Evolutionary conservation across 2,888 invertebrate species (phyloP).

Genomic region (Mythimna lalbum): DNA sequence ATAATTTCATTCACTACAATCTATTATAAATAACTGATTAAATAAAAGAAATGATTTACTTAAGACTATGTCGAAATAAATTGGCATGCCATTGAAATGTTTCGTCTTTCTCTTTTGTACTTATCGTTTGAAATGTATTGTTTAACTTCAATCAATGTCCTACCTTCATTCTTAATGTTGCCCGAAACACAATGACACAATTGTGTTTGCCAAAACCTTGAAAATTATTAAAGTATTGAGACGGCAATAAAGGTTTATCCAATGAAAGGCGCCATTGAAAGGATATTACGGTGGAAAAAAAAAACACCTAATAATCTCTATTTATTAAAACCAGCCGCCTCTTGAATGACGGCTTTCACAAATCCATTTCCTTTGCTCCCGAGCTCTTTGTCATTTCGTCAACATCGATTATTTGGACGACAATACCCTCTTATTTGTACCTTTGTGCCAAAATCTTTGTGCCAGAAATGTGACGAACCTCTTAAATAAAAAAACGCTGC

Average conservation of each 20-base stretch:
- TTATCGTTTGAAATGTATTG: not conserved
- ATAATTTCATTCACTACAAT: constrained; percentile 48
- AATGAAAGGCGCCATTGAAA: constrained; percentile 45
- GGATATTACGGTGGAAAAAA: constrained; percentile 45
- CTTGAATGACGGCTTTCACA: constrained; percentile 59
- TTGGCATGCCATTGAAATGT: constrained; percentile 19
- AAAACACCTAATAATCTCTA: constrained; percentile 54
- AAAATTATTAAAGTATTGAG: constrained; percentile 25
- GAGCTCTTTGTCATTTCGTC: constrained; percentile 59
- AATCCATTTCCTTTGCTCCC: constrained; percentile 60
- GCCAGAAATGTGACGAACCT: constrained; percentile 62
- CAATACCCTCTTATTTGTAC: constrained; percentile 64
- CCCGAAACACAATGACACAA: not conserved
- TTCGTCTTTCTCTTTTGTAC: constrained; percentile 8
- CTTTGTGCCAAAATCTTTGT: constrained; percentile 55
- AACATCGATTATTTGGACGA: constrained; percentile 66
- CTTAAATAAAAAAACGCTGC: constrained; percentile 50
- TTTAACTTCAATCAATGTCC: constrained; percentile 13
- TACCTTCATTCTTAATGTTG: constrained; percentile 3
- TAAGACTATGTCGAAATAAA: constrained; percentile 8
- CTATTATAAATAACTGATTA: constrained; percentile 26
- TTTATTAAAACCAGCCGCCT: constrained; percentile 58
- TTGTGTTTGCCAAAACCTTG: constrained; percentile 6
- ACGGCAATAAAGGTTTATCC: constrained; percentile 32
- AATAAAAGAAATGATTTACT: constrained; percentile 25